Percentiles rank a stretch among this genome's conserved stretches.
Evolutionary conservation across 2,797 vertebrate species (phyloP).

Genomic region (Myotis vivesi): DNA sequence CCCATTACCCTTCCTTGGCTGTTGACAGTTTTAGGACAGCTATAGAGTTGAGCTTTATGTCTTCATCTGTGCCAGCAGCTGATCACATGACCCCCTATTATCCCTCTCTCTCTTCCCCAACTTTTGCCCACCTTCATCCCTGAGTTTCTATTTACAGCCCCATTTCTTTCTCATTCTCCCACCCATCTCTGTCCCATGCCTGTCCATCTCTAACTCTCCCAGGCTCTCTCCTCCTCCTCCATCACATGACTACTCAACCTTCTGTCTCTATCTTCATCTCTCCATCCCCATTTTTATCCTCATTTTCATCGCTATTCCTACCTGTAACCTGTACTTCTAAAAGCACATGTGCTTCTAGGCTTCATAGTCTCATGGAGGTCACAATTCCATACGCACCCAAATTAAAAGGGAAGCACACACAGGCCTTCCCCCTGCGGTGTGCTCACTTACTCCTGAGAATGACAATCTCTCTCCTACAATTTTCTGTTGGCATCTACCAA

Average conservation of each 20-base stretch:
- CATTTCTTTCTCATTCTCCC: not conserved
- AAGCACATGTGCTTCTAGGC: not conserved
- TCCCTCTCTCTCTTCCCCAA: not conserved
- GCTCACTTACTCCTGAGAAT: not conserved
- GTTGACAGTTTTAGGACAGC: not conserved
- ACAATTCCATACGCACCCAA: not conserved
- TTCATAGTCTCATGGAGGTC: not conserved
- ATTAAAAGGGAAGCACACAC: not conserved
- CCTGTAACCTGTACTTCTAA: not conserved
- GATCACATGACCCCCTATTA: fast-evolving
- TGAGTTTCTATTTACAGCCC: not conserved
- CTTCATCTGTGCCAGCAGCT: not conserved
- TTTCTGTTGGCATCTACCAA: not conserved
- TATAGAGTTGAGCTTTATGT: fast-evolving
- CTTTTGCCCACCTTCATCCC: not conserved
- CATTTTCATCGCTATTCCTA: not conserved
- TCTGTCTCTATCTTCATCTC: not conserved
- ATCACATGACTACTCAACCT: fast-evolving
- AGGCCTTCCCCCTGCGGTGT: not conserved
- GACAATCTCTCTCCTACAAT: not conserved
- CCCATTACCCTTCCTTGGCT: too few species aligned
- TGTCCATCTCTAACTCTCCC: not conserved
- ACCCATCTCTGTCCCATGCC: not conserved
- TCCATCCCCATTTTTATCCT: not conserved
- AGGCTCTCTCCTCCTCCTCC: not conserved